Evolutionary conservation across 2,113 vertebrate species (phyloP).

Genomic region (Hiodon alosoides): DNA sequence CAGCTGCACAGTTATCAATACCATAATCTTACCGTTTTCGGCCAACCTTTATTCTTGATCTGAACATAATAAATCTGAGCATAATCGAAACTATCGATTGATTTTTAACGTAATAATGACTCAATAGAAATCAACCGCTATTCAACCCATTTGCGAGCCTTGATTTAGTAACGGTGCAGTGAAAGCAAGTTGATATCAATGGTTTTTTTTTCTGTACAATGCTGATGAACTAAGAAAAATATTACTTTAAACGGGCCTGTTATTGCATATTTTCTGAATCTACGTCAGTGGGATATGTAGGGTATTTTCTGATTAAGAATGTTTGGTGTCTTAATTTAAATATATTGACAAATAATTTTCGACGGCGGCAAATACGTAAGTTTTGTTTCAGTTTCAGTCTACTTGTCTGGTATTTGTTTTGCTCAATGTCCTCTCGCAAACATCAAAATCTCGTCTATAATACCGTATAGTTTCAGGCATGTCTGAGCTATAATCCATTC

Average conservation of each 20-base stretch:
- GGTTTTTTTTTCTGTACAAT: not conserved
- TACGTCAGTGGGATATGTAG: not conserved
- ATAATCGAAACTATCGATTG: conserved; percentile 10
- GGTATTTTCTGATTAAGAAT: not conserved
- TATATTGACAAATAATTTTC: not conserved
- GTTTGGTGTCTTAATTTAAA: not conserved
- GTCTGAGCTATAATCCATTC: no score
- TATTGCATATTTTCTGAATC: not conserved
- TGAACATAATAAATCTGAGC: not conserved
- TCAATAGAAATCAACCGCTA: conserved; percentile 17
- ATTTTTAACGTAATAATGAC: not conserved
- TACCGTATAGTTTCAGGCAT: no score
- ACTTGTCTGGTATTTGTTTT: no score
- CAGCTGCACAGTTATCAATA: no score
- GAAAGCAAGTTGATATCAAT: not conserved
- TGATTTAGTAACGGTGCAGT: not conserved
- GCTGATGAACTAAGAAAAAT: not conserved
- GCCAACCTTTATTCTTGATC: not conserved
- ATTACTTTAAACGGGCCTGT: not conserved
- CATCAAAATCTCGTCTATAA: no score
- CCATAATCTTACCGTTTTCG: not conserved
- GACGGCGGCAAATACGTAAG: no score
- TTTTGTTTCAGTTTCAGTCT: no score
- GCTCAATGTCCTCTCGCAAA: no score
- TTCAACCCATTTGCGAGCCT: not conserved